Evolutionary conservation across 2,888 invertebrate genomes (phyloP).

Genomic region (Acrocyrtus sp.): DNA sequence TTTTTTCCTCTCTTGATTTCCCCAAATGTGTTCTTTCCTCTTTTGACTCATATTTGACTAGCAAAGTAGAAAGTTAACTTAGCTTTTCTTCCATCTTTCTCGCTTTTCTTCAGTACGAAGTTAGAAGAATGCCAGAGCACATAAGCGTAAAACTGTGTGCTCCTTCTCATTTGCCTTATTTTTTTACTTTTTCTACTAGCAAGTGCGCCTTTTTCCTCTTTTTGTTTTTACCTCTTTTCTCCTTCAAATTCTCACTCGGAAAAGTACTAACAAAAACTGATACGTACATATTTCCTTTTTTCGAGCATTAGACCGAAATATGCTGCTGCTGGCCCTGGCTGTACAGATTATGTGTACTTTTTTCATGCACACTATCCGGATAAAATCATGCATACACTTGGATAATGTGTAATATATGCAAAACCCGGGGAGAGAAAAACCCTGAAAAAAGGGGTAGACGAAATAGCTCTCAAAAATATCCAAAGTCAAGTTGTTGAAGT

Average conservation of each 20-base stretch:
- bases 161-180: constrained; percentile 26
- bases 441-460: constrained; percentile 9
- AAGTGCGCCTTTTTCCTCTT: constrained; percentile 4
- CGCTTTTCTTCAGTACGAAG: no score
- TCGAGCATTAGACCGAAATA: no score
- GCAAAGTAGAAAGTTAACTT: constrained; percentile 39
- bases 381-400: no score
- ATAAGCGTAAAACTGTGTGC: constrained; percentile 9
- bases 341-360: no score
- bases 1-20: constrained; percentile 57
- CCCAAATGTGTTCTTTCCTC: constrained; percentile 57
- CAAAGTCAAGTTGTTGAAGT: constrained; percentile 41
- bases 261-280: no score
- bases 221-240: constrained; percentile 5
- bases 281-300: no score
- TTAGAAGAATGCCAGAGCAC: not conserved
- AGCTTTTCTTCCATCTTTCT: no score
- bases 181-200: constrained; percentile 13
- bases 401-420: not conserved
- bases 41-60: constrained; percentile 44
- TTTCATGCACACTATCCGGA: no score
- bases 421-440: constrained; percentile 20
- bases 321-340: no score
- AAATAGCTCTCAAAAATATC: constrained; percentile 31
- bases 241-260: no score